Conservation (phyloP, 2,797 vertebrate genomes). For the Labroides dimidiatus region DNA sequence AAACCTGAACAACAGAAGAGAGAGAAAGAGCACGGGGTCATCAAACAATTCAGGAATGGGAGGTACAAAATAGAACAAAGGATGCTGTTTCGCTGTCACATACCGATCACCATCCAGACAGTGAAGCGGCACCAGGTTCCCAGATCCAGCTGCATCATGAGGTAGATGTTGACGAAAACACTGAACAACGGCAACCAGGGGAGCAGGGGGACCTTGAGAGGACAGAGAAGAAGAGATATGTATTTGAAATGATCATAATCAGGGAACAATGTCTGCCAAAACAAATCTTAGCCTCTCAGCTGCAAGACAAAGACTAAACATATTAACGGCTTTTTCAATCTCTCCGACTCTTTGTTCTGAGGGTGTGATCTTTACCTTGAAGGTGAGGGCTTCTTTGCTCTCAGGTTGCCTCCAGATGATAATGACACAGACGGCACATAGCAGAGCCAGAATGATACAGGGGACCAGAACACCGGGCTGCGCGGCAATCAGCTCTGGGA, state of each 20-base stretch:
- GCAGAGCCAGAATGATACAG: conserved; percentile 77
- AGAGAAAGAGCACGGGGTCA: conserved; percentile 24
- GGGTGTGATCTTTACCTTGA: conserved; percentile 85
- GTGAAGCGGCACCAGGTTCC: conserved; percentile 91
- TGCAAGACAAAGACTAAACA: neutral
- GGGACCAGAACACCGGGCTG: conserved; percentile 42
- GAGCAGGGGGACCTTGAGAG: conserved; percentile 90
- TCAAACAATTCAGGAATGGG: neutral
- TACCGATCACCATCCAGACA: conserved; percentile 92
- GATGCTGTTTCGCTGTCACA: neutral
- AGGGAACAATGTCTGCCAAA: neutral
- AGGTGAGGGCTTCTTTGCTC: conserved; percentile 87
- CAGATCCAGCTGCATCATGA: conserved; percentile 94
- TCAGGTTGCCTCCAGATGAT: conserved; percentile 93
- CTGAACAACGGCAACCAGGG: conserved; percentile 92
- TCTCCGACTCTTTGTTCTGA: neutral
- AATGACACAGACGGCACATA: conserved; percentile 77
- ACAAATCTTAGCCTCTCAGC: neutral
- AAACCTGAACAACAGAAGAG: conserved; percentile 85
- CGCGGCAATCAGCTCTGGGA: conserved; percentile 61
- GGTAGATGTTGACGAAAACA: conserved; percentile 94
- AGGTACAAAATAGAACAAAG: neutral
- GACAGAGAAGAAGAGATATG: neutral
- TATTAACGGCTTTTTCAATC: neutral
- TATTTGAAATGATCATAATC: neutral